Base-by-base conservation (phyloP, 1,140 invertebrate species). In the Anadara kagoshimensis region DNA sequence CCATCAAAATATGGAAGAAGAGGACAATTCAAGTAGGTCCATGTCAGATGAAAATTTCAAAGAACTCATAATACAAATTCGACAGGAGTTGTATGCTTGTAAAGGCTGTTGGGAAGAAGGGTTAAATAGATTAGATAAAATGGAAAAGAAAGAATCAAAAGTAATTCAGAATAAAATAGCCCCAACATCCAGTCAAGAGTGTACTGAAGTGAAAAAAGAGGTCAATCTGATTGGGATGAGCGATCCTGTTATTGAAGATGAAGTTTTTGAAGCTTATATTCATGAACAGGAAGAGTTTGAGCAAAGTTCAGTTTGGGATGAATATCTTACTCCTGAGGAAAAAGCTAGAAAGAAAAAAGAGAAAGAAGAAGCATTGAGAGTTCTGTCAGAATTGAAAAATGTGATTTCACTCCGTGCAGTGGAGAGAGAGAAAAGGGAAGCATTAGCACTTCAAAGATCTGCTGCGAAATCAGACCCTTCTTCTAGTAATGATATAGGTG, bases 61-160 rank as follows among this genome's bases (percentile, higher is more conserved):
- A 41, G 20, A 58, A 43, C 29, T 36, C 7, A 56, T 79, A 51
- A 53, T 76, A 36, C 76, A 76, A 70, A 73, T 83, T n/a, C 81
- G 71, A 78, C 77, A 78, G 22, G 81, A 83, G 65, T 75, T 83
- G 11, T 66, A 75, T 8, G 80, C 81, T 20, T 79, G 81, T 64
- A 81, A 79, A 75, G 79, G 77, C 56, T 83, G 81, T 49, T 83
- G 79, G 79, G 81, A 83, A 68, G 79, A 81, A 41, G 79, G 79
- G 43, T 18, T 79, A 4, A 71, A 49, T 51, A 68, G 72, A 16
- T 47, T 79, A 10, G 53, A 76, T 29, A 79, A 75, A 63, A 62
- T 80, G 43, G 70, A 76, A 49, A 73, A 68, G 16, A 70, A 74
- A 57, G 26, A 62, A n/a, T 49, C 29, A 36, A 36, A 36, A 36